Evolutionary conservation across 2,888 invertebrate species (phyloP).

Genomic region (Melipona bicolor): DNA sequence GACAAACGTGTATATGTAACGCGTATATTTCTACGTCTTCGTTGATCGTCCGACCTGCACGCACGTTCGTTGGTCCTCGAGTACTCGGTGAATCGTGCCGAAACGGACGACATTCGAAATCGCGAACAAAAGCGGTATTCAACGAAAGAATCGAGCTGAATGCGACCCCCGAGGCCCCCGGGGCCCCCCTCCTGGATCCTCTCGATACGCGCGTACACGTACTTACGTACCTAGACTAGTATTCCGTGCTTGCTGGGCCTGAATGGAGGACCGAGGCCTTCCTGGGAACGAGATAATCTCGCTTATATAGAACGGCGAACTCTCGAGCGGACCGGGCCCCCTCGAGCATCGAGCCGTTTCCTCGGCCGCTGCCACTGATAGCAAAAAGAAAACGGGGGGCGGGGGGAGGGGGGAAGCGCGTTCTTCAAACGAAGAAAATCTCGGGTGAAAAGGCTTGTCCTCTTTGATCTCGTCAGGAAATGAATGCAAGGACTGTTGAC

Average conservation of each 20-base stretch:
- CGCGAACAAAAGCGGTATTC: conserved; percentile 78
- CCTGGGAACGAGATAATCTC: conserved; percentile 79
- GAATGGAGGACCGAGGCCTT: conserved; percentile 70
- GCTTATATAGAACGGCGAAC: conserved; percentile 72
- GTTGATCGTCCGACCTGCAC: conserved; percentile 10
- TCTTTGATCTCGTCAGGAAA: conserved; percentile 62
- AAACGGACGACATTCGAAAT: conserved; percentile 71
- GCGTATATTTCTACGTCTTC: conserved; percentile 39
- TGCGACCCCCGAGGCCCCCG: conserved; percentile 58
- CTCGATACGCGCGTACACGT: conserved; percentile 57
- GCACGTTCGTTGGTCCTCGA: conserved; percentile 29
- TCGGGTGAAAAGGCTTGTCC: conserved; percentile 58
- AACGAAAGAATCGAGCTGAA: conserved; percentile 72
- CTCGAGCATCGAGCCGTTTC: conserved; percentile 53
- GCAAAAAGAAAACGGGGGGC: conserved; percentile 39
- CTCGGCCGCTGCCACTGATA: conserved; percentile 46
- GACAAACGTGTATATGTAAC: conserved; percentile 63
- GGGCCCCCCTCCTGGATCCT: conserved; percentile 52
- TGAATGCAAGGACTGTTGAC: conserved; percentile 59
- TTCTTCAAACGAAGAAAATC: conserved; percentile 63
- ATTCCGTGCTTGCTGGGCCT: conserved; percentile 63
- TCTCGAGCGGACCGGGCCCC: conserved; percentile 63
- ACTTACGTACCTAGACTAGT: conserved; percentile 42
- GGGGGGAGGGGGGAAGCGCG: neutral
- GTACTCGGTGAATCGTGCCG: conserved; percentile 57